Evolutionary conservation across 2,888 invertebrate species (phyloP).

Genomic region (Himalopsyche kuldschensis): DNA sequence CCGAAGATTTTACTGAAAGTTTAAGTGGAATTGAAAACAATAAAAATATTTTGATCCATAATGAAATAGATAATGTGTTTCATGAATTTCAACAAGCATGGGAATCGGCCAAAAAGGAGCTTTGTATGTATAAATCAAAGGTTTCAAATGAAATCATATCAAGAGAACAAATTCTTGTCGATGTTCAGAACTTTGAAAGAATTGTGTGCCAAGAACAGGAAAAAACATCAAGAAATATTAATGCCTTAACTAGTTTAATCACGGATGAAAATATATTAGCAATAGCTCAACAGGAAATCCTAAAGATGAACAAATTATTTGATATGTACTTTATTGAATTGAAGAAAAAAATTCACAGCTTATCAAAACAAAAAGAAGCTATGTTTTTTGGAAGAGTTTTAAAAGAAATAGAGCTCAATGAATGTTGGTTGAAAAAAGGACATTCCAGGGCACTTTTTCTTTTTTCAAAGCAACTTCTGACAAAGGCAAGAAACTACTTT

Average conservation of each 20-base stretch:
- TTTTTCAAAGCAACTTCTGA: background rate
- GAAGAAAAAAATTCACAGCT: slow-evolving; percentile 7
- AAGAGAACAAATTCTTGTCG: slow-evolving; percentile 4
- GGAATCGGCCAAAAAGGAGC: background rate
- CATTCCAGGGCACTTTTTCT: background rate
- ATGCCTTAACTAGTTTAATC: background rate
- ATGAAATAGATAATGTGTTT: slow-evolving; percentile 3
- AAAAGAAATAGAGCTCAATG: background rate
- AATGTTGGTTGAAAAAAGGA: background rate
- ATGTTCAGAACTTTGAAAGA: slow-evolving; percentile 9
- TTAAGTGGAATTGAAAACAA: slow-evolving; percentile 9
- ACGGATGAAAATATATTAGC: background rate
- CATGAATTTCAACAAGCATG: slow-evolving; percentile 8
- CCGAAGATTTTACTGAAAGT: slow-evolving; percentile 1
- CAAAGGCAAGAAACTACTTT: background rate
- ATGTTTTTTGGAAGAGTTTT: background rate
- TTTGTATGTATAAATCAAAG: slow-evolving; percentile 2
- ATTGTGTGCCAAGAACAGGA: slow-evolving; percentile 7
- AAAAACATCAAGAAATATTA: background rate
- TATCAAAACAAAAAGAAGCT: background rate
- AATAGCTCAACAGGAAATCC: background rate
- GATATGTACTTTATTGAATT: background rate
- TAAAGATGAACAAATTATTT: background rate
- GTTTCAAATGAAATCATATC: background rate
- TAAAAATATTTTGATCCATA: background rate